A percentile compares a stretch with the other conserved stretches of the same genome.
Evolutionary conservation across 2,888 invertebrate genomes (phyloP).

Genomic region (Ctenicera cuprea): DNA sequence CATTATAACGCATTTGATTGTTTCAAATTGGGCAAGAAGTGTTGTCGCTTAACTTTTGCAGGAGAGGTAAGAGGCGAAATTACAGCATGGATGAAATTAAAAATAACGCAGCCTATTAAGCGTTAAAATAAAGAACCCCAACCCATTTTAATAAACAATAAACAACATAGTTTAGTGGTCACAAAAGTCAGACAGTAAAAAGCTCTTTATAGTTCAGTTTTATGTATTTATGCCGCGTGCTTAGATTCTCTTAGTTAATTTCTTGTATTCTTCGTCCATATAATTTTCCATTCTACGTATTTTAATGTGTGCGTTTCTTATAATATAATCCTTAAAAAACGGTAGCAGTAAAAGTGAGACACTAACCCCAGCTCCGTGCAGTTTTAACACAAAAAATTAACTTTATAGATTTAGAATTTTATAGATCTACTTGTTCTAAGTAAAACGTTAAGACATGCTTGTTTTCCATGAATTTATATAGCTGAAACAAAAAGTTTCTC

Average conservation of each 20-base stretch:
- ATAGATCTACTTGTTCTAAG: background rate
- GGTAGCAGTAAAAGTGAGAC: slow-evolving; percentile 11
- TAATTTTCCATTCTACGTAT: background rate
- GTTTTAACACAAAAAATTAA: background rate
- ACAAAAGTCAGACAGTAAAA: slow-evolving; percentile 50
- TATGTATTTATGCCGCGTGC: slow-evolving; percentile 41
- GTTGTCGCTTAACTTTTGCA: background rate
- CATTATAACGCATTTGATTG: slow-evolving; percentile 45
- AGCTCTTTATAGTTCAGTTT: slow-evolving; percentile 47
- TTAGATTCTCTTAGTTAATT: slow-evolving; percentile 48
- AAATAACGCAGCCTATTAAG: slow-evolving; percentile 35
- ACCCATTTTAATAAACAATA: slow-evolving; percentile 51
- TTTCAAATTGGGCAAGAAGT: slow-evolving; percentile 1
- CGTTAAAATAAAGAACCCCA: slow-evolving; percentile 35
- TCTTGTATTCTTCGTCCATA: slow-evolving; percentile 20
- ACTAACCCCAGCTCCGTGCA: background rate
- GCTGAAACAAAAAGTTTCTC: too few relatives aligned
- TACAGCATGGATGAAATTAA: slow-evolving; percentile 55
- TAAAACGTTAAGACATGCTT: background rate
- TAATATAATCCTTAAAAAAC: background rate
- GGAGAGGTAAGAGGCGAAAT: background rate
- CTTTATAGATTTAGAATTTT: background rate
- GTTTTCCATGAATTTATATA: too few relatives aligned
- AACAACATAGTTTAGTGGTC: slow-evolving; percentile 48
- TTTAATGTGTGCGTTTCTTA: slow-evolving; percentile 14